Percentiles rank a stretch among this genome's conserved stretches.
Evolutionary conservation across 1,140 invertebrate genomes (phyloP).

Genomic region (Saccostrea glomerata): DNA sequence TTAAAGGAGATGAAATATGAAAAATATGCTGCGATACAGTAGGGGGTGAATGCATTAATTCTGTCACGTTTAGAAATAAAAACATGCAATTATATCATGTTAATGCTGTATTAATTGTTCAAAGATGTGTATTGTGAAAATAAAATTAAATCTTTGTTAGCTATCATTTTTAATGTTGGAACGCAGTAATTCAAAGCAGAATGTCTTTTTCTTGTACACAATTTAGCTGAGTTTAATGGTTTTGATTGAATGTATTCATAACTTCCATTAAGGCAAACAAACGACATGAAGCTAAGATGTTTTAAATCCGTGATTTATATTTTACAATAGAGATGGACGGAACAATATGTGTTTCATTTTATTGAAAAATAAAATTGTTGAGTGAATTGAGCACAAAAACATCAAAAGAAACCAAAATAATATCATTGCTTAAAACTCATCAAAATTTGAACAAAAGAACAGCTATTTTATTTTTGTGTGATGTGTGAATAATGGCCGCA

Average conservation of each 20-base stretch:
- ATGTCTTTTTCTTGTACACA: conserved; percentile 8
- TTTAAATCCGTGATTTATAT: conserved; percentile 19
- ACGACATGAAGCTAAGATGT: conserved; percentile 14
- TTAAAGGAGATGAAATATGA: not conserved
- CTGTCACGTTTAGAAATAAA: conserved; percentile 12
- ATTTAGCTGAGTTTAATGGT: not conserved
- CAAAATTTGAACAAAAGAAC: conserved; percentile 34
- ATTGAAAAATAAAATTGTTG: conserved; percentile 29
- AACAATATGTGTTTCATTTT: conserved; percentile 32
- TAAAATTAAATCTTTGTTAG: conserved; percentile 23
- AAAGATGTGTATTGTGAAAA: not conserved
- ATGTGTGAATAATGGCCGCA: conserved; percentile 21
- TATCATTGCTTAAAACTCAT: conserved; percentile 27
- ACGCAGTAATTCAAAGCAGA: not conserved
- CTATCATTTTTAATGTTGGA: conserved; percentile 2
- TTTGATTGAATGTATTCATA: conserved; percentile 35
- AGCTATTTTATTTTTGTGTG: conserved; percentile 32
- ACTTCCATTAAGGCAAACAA: conserved; percentile 21
- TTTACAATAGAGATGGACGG: conserved; percentile 9
- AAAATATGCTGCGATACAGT: not conserved
- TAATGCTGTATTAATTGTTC: conserved; percentile 16
- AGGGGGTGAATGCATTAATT: conserved; percentile 9
- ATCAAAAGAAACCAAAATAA: conserved; percentile 32
- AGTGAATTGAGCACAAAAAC: conserved; percentile 26
- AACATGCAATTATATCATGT: conserved; percentile 32